Evolutionary conservation across 2,888 invertebrate genomes (phyloP).

Genomic region (Hemistola chrysoprasaria): DNA sequence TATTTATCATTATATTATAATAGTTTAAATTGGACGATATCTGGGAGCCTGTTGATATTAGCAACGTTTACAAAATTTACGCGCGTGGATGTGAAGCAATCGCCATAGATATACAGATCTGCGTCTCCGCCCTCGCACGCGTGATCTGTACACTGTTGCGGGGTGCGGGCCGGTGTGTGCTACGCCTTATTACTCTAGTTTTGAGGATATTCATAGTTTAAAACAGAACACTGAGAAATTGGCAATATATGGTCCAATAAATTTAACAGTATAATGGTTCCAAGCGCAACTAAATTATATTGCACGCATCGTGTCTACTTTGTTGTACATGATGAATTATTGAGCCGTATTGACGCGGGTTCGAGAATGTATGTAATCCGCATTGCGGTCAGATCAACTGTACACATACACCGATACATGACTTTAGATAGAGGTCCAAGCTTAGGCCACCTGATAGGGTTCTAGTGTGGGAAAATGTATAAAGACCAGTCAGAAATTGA

Average conservation of each 20-base stretch:
- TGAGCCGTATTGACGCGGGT: conserved; percentile 50
- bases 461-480: neutral
- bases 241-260: conserved; percentile 20
- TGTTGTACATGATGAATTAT: conserved; percentile 54
- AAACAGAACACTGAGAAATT: conserved; percentile 9
- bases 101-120: too few species aligned
- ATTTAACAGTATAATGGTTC: conserved; percentile 26
- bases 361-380: conserved; percentile 35
- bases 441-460: neutral
- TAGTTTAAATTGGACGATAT: too few species aligned
- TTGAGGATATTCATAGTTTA: neutral
- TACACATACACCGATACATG: conserved; percentile 1
- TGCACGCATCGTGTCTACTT: conserved; percentile 39
- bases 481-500: too few species aligned
- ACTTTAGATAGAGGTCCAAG: neutral
- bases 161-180: neutral
- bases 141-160: neutral
- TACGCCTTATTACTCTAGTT: neutral
- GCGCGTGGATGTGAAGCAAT: too few species aligned
- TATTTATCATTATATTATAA: too few species aligned
- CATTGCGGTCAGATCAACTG: conserved; percentile 37
- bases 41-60: too few species aligned
- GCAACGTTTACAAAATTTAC: too few species aligned
- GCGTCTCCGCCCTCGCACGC: too few species aligned
- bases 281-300: conserved; percentile 43